Evolutionary conservation across 1,140 invertebrate genomes (phyloP).

Genomic region (Asbolus verrucosus): DNA sequence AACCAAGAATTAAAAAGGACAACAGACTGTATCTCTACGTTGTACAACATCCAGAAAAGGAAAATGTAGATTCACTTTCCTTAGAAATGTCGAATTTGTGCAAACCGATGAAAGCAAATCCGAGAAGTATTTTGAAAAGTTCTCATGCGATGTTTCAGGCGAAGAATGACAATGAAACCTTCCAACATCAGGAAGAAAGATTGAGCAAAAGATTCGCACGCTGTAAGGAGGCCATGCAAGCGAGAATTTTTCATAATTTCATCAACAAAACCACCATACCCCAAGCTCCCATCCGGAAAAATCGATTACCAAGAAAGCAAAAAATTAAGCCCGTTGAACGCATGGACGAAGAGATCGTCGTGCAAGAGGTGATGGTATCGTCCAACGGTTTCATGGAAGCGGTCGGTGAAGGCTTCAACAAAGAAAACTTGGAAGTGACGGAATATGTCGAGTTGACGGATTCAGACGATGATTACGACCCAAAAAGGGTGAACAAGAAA

Average conservation of each 20-base stretch:
- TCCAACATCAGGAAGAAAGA: constrained; percentile 42
- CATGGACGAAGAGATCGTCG: constrained; percentile 60
- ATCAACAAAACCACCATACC: constrained; percentile 61
- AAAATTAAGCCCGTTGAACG: constrained; percentile 60
- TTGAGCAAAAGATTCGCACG: constrained; percentile 57
- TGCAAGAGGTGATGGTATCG: constrained; percentile 61
- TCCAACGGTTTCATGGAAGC: constrained; percentile 59
- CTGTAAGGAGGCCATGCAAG: constrained; percentile 59
- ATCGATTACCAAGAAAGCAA: constrained; percentile 60
- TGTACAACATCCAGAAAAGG: constrained; percentile 57
- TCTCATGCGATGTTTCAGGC: constrained; percentile 36
- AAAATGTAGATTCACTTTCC: constrained; percentile 53
- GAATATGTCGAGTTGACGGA: constrained; percentile 59
- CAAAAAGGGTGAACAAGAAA: constrained; percentile 39
- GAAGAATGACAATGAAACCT: constrained; percentile 1
- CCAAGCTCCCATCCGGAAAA: constrained; percentile 58
- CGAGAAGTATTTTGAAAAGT: constrained; percentile 58
- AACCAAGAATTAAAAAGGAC: constrained; percentile 7
- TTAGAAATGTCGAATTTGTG: constrained; percentile 11
- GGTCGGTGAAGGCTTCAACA: constrained; percentile 12
- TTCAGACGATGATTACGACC: constrained; percentile 58
- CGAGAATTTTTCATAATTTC: constrained; percentile 59
- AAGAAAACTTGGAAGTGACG: constrained; percentile 52
- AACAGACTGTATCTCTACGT: constrained; percentile 51
- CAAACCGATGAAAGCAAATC: constrained; percentile 53